Percentiles rank a stretch among this genome's conserved stretches.
phyloP scores from a whole-genome alignment of 1,140 invertebrate genomes.

The Drosophila leontia region DNA sequence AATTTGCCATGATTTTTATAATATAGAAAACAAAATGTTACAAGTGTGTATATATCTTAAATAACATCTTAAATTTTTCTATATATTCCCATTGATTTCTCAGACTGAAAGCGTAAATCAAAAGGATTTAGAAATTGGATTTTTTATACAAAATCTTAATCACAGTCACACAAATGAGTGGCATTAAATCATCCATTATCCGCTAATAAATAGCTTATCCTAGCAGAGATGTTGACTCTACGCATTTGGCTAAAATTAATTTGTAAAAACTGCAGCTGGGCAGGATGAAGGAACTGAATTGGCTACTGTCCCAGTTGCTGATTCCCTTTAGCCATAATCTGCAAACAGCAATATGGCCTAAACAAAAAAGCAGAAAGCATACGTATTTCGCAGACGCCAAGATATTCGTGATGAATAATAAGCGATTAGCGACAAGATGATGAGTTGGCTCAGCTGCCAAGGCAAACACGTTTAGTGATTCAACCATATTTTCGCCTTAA shows the following conservation, averaged over 20 bases:
- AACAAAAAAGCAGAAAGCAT: not conserved
- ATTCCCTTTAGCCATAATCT: not conserved
- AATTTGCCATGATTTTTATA: too few species aligned
- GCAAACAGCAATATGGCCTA: constrained; percentile 12
- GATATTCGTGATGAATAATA: constrained; percentile 43
- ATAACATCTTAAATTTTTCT: too few species aligned
- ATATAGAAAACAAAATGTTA: too few species aligned
- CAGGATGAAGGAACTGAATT: not conserved
- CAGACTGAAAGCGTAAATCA: not conserved
- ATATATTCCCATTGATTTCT: too few species aligned
- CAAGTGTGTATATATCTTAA: too few species aligned
- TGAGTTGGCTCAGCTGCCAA: constrained; percentile 16
- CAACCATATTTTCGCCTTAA: constrained; percentile 13
- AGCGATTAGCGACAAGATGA: constrained; percentile 15
- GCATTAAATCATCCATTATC: constrained; percentile 12
- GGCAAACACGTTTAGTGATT: constrained; percentile 22
- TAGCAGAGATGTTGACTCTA: constrained; percentile 3
- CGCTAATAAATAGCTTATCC: not conserved
- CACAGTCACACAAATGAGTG: constrained; percentile 9
- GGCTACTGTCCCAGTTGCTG: not conserved
- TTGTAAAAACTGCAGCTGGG: constrained; percentile 38
- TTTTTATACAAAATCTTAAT: constrained; percentile 5
- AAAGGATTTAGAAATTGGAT: not conserved
- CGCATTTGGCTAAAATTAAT: constrained; percentile 26
- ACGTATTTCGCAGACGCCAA: not conserved